These are phyloP conservation scores for Glyphotaelius pellucidus DNA, from an alignment of 2,888 invertebrate genomes.

Conservation along the genomic window DNA sequence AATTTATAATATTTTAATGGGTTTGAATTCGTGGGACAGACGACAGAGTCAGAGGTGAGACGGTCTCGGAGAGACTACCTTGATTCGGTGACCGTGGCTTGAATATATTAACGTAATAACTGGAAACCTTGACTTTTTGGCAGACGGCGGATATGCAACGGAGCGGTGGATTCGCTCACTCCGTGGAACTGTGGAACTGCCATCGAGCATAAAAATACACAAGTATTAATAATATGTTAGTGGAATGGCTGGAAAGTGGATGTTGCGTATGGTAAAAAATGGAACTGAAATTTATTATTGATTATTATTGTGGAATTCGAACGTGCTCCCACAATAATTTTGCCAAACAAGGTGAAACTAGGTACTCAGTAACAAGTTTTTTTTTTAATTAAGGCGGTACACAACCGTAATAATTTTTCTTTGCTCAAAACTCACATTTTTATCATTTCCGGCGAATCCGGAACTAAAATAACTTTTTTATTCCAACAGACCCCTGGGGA, in stretches of 20 bases:
- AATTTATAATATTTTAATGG: neutral
- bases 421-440: too few species aligned
- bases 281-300: too few species aligned
- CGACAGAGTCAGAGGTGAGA: neutral
- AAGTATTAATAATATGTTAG: neutral
- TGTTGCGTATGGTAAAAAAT: neutral
- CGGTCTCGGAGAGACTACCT: slow-evolving; percentile 15
- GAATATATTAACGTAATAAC: slow-evolving; percentile 3
- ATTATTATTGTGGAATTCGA: too few species aligned
- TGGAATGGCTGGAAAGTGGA: neutral
- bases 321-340: too few species aligned
- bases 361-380: too few species aligned
- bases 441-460: too few species aligned
- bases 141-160: neutral
- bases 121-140: slow-evolving; percentile 43
- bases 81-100: slow-evolving; percentile 13
- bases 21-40: neutral
- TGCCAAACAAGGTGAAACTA: too few species aligned
- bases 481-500: too few species aligned
- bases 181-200: neutral
- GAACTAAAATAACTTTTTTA: too few species aligned
- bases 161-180: neutral
- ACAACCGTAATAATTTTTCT: too few species aligned
- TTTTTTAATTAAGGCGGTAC: too few species aligned
- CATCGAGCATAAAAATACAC: neutral